Evolutionary conservation across 2,888 invertebrate species (phyloP).

Genomic region (Drosophila peninsularis): DNA sequence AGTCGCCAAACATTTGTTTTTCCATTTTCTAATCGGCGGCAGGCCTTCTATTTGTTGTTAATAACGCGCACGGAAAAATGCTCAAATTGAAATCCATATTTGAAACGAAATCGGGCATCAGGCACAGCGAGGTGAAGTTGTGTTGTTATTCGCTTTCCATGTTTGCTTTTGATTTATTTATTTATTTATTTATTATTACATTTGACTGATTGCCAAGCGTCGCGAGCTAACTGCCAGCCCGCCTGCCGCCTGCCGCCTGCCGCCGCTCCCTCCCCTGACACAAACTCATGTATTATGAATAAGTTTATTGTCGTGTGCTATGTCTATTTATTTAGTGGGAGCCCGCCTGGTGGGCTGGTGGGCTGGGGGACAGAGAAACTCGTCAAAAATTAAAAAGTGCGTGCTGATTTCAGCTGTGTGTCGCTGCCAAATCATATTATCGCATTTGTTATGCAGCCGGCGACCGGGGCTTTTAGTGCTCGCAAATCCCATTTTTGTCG

Average conservation of each 20-base stretch:
- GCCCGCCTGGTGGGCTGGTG: neutral
- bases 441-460: conserved; percentile 66
- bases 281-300: conserved; percentile 70
- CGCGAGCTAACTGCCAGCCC: conserved; percentile 7
- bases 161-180: conserved; percentile 59
- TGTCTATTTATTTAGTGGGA: conserved; percentile 50
- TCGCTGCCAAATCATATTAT: conserved; percentile 70
- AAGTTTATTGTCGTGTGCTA: conserved; percentile 67
- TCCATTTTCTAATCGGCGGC: conserved; percentile 4
- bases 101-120: conserved; percentile 12
- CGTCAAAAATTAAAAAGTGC: conserved; percentile 50
- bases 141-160: conserved; percentile 18
- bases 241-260: neutral
- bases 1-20: neutral
- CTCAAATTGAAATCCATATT: conserved; percentile 17
- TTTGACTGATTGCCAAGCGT: conserved; percentile 66
- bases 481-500: conserved; percentile 56
- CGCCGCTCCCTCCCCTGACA: neutral
- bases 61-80: conserved; percentile 4
- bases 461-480: conserved; percentile 9
- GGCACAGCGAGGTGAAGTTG: conserved; percentile 1
- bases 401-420: conserved; percentile 54
- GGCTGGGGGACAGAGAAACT: neutral
- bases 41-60: conserved; percentile 3
- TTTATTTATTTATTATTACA: conserved; percentile 74